Percentiles rank a stretch among this genome's conserved stretches.
Evolutionary conservation across 1,140 invertebrate species (phyloP).

Genomic region (Nasonia giraulti): DNA sequence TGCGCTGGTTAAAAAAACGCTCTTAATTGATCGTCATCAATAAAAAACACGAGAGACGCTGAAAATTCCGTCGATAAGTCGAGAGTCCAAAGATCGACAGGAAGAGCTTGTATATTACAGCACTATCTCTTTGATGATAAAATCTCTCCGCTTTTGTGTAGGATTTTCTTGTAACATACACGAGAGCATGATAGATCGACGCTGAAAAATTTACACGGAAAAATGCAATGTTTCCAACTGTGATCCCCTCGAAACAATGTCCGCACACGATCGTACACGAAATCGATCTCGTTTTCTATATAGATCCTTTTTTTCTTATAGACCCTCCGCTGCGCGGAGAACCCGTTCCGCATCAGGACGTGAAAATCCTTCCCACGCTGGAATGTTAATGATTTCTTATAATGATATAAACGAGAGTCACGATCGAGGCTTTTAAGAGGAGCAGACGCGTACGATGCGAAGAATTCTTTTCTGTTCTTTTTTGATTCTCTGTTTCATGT

Average conservation of each 20-base stretch:
- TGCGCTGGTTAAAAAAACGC: too few relatives aligned
- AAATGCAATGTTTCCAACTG: too few relatives aligned
- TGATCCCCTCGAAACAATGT: too few relatives aligned
- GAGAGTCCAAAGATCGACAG: background rate
- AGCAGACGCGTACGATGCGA: background rate
- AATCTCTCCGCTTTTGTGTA: background rate
- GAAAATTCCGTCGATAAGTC: background rate
- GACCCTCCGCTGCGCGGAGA: background rate
- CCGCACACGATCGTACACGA: background rate
- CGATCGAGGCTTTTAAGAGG: background rate
- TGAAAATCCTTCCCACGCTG: conserved; percentile 10
- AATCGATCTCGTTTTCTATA: conserved; percentile 8
- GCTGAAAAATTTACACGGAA: too few relatives aligned
- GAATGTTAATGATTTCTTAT: conserved; percentile 34
- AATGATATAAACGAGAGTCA: conserved; percentile 22
- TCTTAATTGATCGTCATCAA: too few relatives aligned
- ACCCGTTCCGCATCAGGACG: conserved; percentile 14
- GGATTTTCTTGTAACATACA: background rate
- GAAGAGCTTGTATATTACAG: too few relatives aligned
- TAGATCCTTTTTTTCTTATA: background rate
- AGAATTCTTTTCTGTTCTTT: background rate
- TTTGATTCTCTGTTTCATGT: conserved; percentile 42
- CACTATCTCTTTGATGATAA: background rate
- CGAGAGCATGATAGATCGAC: too few relatives aligned
- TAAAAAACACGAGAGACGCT: background rate